Evolutionary conservation across 2,888 invertebrate species (phyloP).

Genomic region (Parelbella ahira): DNA sequence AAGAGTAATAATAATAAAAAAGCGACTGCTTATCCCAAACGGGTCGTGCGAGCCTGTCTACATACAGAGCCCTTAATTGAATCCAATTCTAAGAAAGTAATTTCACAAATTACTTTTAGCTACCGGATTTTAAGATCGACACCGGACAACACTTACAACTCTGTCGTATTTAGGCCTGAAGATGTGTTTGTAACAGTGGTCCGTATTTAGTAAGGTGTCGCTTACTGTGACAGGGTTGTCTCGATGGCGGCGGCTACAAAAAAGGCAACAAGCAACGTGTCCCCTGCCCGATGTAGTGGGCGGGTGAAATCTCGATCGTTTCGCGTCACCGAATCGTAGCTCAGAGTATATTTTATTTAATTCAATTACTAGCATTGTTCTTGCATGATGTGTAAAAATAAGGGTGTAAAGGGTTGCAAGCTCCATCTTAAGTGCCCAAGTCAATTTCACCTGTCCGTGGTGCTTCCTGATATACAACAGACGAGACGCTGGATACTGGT

Average conservation of each 20-base stretch:
- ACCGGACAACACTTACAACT: slow-evolving; percentile 48
- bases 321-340: slow-evolving; percentile 6
- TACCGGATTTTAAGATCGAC: slow-evolving; percentile 73
- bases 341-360: not conserved
- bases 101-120: slow-evolving; percentile 80
- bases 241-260: slow-evolving; percentile 49
- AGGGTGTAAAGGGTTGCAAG: no score
- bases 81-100: slow-evolving; percentile 78
- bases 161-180: slow-evolving; percentile 42
- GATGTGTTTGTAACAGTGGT: slow-evolving; percentile 1
- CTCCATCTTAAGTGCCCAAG: no score
- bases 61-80: slow-evolving; percentile 61
- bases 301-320: slow-evolving; percentile 46
- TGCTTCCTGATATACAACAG: no score
- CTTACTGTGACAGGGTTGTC: slow-evolving; percentile 52
- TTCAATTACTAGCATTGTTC: no score
- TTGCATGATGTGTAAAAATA: no score
- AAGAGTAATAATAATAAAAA: slow-evolving; percentile 29
- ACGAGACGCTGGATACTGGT: no score
- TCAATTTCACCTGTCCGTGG: no score
- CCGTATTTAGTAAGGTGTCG: not conserved
- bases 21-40: slow-evolving; percentile 32
- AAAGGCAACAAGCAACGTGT: slow-evolving; percentile 43
- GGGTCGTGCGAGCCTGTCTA: slow-evolving; percentile 30
- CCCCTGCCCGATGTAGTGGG: slow-evolving; percentile 46